Evolutionary conservation across 2,888 invertebrate species (phyloP).

Genomic region (Epirrhoe alternata): DNA sequence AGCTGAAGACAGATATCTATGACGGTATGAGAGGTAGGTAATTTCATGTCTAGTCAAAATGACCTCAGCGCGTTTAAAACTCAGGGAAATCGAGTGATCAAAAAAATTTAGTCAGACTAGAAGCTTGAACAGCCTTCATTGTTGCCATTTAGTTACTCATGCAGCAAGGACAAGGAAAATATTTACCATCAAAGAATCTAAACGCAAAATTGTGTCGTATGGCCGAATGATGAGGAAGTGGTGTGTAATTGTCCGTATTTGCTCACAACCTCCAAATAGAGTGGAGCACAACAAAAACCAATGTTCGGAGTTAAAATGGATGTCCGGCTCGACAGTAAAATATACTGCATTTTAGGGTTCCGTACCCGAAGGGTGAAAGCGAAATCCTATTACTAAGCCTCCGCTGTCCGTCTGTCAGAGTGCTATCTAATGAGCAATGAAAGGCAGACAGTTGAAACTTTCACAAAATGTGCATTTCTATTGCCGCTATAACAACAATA

Average conservation of each 20-base stretch:
- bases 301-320: background rate
- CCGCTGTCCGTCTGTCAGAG: no score
- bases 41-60: no score
- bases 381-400: no score
- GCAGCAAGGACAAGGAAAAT: slow-evolving; percentile 22
- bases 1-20: no score
- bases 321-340: background rate
- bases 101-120: background rate
- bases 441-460: no score
- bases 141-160: slow-evolving; percentile 2
- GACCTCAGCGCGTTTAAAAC: no score
- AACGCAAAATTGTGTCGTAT: slow-evolving; percentile 27
- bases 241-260: slow-evolving; percentile 10
- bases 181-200: slow-evolving; percentile 24
- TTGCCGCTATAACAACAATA: no score
- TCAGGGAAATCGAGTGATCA: background rate
- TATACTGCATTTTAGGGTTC: no score
- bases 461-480: no score
- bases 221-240: slow-evolving; percentile 35
- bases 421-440: no score
- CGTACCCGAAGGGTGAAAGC: no score
- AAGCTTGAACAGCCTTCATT: slow-evolving; percentile 1
- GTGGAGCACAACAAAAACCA: background rate
- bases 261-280: slow-evolving; percentile 29
- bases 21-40: no score